Evolutionary conservation across 2,888 invertebrate genomes (phyloP), one percentile per base, ranked within the genome.

Genomic region (Cynaeus angustus): DNA sequence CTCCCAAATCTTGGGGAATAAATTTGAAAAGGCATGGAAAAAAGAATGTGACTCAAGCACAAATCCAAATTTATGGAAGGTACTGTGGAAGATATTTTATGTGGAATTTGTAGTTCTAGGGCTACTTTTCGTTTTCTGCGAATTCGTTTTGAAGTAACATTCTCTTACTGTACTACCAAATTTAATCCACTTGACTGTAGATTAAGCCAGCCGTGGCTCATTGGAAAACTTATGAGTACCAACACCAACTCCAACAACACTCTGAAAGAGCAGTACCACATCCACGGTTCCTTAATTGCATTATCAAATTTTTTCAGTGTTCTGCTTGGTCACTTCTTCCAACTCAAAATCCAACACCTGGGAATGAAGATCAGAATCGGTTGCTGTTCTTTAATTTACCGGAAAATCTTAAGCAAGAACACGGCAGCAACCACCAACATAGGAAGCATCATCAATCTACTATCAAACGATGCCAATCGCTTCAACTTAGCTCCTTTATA

Each of bases 301-400:
- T 74, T 91, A 9, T 90, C 91, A 74, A 91, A 93, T 0, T 41
- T 41, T 41, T 41, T 41, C 10, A 41, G 41, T 13, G 41, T 41
- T 2, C n/a, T 41, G 3, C 12, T 41, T 12, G 6, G 12, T 13
- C 41, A 41, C 12, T 94, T 95, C 0, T 96, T 94, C 81, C 95
- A 96, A 91, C 91, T 96, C 88, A 91, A 91, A 13, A 90, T 94
- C 13, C 87, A 93, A 59, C 92, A 94, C 77, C 88, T 94, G 84
- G 96, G 96, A 50, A 94, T 95, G 94, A 91, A 92, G 84, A 88
- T 94, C 80, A 86, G 96, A 8, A 90, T 96, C 0, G 94, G 94
- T 0, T 91, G 92, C 78, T 94, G 94, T 79, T 91, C 94, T 0
- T 86, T 97, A 21, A 90, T 97, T 68, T 96, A 95, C 82, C 89